A percentile compares a stretch with the other conserved stretches of the same genome.
Conservation (phyloP, 2,113 vertebrate genomes). For the Dicentrarchus labrax region DNA sequence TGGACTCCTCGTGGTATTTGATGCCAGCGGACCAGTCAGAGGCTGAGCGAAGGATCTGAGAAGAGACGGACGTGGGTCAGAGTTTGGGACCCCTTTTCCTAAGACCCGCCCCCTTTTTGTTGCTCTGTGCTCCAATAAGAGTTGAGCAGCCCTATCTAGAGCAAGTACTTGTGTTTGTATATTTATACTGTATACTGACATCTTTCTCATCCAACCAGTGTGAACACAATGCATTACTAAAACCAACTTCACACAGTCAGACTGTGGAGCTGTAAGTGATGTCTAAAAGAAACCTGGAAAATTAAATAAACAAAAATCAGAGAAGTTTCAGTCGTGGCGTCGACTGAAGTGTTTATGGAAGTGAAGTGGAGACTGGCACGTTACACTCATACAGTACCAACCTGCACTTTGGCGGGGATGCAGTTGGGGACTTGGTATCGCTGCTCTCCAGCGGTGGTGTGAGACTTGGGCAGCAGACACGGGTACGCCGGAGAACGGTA, state of each 20-base stretch:
- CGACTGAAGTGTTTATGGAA: background rate
- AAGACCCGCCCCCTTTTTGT: too few relatives aligned
- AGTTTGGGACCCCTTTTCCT: too few relatives aligned
- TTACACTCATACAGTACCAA: conserved; percentile 38
- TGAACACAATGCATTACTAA: background rate
- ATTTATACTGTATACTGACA: background rate
- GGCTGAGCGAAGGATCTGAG: conserved; percentile 92
- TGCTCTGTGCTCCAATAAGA: too few relatives aligned
- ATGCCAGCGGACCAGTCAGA: conserved; percentile 97
- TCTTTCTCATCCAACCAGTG: background rate
- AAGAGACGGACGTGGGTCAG: background rate
- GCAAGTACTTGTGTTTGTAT: too few relatives aligned
- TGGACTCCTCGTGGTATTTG: conserved; percentile 96
- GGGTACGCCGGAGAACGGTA: conserved; percentile 93
- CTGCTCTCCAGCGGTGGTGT: conserved; percentile 88
- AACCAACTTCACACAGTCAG: background rate
- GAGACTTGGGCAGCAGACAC: conserved; percentile 94
- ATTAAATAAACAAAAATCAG: background rate
- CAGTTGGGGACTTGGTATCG: conserved; percentile 89
- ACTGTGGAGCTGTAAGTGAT: background rate
- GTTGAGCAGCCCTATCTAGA: background rate
- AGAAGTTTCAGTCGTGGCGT: too few relatives aligned
- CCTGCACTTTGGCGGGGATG: conserved; percentile 88
- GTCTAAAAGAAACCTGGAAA: background rate
- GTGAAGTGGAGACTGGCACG: background rate